Evolutionary conservation across 2,797 vertebrate genomes (phyloP).

Genomic region (Cheirogaleus major): DNA sequence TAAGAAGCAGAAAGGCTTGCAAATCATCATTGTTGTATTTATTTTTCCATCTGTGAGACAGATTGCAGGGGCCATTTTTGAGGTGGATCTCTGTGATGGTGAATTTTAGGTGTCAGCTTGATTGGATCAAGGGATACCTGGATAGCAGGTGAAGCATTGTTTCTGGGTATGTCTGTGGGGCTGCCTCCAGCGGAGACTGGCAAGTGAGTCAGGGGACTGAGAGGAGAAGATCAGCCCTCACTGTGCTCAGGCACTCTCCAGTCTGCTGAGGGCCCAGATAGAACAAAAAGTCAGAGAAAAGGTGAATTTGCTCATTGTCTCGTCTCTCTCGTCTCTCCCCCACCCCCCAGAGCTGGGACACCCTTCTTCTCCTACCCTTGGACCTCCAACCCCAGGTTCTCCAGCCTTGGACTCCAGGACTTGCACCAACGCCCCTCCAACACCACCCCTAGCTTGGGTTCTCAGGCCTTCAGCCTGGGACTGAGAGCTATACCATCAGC

Average conservation of each 20-base stretch:
- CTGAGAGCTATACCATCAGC: not conserved
- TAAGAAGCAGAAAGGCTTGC: not conserved
- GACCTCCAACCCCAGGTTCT: not conserved
- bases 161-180: not conserved
- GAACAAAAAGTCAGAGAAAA: not conserved
- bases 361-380: not conserved
- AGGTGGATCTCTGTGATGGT: not conserved
- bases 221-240: not conserved
- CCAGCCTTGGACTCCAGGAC: not conserved
- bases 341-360: accelerated
- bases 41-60: not conserved
- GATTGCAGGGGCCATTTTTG: not conserved
- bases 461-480: not conserved
- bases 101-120: not conserved
- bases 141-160: not conserved
- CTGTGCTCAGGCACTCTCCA: no score
- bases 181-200: not conserved
- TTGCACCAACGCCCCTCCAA: not conserved
- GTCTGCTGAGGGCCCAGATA: not conserved
- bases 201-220: not conserved
- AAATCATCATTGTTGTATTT: not conserved
- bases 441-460: not conserved
- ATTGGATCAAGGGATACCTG: not conserved
- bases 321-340: no score
- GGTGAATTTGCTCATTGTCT: not conserved